phyloP scores from a whole-genome alignment of 2,888 invertebrate species.

The Agriopis aurantiaria region DNA sequence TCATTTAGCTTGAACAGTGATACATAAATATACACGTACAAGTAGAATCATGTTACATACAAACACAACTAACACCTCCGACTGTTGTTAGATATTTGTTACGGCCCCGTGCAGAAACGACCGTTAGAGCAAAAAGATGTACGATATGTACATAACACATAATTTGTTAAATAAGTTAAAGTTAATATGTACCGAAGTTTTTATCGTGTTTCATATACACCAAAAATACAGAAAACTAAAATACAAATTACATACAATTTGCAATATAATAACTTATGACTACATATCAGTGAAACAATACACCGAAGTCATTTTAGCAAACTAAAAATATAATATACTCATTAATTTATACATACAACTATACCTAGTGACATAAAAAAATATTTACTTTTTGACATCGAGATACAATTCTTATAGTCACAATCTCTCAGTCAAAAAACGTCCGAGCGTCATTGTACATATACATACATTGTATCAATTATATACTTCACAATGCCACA shows the following conservation, averaged over 20 bases:
- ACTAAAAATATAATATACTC: neutral
- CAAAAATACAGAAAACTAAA: constrained; percentile 10
- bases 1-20: constrained; percentile 54
- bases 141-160: neutral
- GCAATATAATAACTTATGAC: neutral
- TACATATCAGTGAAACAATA: constrained; percentile 1
- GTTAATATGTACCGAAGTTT: constrained; percentile 45
- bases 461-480: no score
- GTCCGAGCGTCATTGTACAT: no score
- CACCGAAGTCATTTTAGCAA: neutral
- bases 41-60: constrained; percentile 40
- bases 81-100: no score
- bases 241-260: constrained; percentile 9
- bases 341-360: neutral
- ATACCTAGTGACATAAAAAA: no score
- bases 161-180: constrained; percentile 27
- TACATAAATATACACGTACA: constrained; percentile 41
- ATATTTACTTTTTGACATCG: no score
- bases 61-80: neutral
- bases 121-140: neutral
- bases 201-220: constrained; percentile 17
- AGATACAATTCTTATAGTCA: no score
- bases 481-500: no score
- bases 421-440: no score
- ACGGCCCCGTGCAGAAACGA: no score